Base-by-base conservation (phyloP, 2,888 invertebrate species). In the Megaustenia siamemsis region DNA sequence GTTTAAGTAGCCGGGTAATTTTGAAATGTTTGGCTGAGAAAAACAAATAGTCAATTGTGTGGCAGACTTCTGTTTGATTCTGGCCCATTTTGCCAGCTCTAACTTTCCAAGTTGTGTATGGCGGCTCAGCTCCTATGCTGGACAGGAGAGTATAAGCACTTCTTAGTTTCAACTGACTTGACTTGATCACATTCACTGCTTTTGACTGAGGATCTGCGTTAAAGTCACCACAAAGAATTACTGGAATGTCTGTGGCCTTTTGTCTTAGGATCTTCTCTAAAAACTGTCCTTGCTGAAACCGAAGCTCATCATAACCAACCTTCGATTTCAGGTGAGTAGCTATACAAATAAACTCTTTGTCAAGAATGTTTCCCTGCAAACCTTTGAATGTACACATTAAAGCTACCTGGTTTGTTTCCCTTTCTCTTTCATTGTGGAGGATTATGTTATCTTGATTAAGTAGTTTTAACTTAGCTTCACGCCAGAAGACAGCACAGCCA, bases 241-340 rank as follows among this genome's bases (percentile, higher is more conserved):
- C 93, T 0, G 97, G 96, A 28, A 84, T 28, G 5, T 88, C 85
- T 8, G 60, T 81, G 18, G 86, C 82, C 10, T 88, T 87, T 63
- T 90, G 73, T 43, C 84, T 73, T 8, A 93, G 78, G 32, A 87
- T 85, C 10, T 90, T 83, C 12, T 90, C 85, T 43, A 93, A 66
- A 79, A 88, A 91, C 43, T 85, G 82, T 4, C 92, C 92, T 84
- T 93, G 93, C 43, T 88, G 82, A 24, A 87, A 84, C 18, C 93
- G 85, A n/a, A 90, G 84, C 32, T 89, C 83, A 38, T 90, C 88
- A 83, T 89, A 93, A 0, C 96, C 96, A 86, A 95, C 95, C 28
- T 96, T 95, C 0, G 97, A 96, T 93, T 97, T 97, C 24, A 97
- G 94, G 92, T 97, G 97, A 0, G 96, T 96, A 0, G 96, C 96